These are phyloP conservation scores for Meleagris gallopavo DNA, from an alignment of 2,113 vertebrate species.

Conservation along the genomic window DNA sequence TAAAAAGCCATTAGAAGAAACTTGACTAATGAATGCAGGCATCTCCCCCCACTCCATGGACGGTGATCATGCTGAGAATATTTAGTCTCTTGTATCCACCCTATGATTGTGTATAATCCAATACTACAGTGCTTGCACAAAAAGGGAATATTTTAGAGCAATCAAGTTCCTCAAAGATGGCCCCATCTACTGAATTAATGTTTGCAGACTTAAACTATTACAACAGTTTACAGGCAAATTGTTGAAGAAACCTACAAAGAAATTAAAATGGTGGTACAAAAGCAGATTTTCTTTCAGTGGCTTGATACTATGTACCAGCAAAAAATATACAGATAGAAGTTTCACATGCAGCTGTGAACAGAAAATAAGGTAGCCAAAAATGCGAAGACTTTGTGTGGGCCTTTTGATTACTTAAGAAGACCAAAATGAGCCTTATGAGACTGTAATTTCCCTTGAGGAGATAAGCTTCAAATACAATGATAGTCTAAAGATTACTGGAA, in stretches of 20 bases:
- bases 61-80: not conserved
- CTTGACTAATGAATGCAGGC: not conserved
- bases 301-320: not conserved
- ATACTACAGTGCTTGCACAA: not conserved
- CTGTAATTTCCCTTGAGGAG: not conserved
- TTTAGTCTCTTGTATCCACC: not conserved
- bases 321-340: not conserved
- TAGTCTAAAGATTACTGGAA: not conserved
- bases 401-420: not conserved
- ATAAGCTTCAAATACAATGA: not conserved
- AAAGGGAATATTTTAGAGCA: not conserved
- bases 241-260: not conserved
- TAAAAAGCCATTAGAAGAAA: not conserved
- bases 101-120: not conserved
- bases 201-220: not conserved
- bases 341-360: not conserved
- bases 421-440: not conserved
- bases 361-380: not conserved
- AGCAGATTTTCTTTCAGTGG: not conserved
- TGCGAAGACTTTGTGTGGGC: not conserved
- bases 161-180: not conserved
- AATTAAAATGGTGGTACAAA: not conserved
- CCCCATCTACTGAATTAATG: not conserved
- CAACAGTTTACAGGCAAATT: not conserved
- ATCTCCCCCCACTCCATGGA: not conserved